phyloP scores from a whole-genome alignment of 1,140 invertebrate species.

The Scylla paramamosain region DNA sequence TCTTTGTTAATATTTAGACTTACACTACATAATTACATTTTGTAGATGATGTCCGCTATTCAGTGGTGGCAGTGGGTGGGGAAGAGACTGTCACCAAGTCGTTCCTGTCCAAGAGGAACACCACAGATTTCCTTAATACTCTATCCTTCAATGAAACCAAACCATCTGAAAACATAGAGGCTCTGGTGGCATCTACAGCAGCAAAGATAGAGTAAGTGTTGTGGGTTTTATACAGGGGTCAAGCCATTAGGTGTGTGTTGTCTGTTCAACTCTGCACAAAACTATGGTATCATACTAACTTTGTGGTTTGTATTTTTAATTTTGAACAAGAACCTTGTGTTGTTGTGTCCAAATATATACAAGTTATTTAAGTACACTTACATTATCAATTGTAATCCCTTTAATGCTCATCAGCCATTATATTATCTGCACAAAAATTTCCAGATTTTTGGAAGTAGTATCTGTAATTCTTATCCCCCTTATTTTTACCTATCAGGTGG shows the following conservation, averaged over 20 bases:
- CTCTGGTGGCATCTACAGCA: background rate
- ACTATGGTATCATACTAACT: background rate
- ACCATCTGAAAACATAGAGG: background rate
- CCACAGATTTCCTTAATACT: background rate
- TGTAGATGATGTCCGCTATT: slow-evolving; percentile 43
- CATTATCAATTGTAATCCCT: background rate
- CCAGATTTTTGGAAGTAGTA: background rate
- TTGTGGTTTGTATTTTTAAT: background rate
- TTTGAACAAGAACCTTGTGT: background rate
- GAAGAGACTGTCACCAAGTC: background rate
- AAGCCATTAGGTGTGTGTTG: background rate
- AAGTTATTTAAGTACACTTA: background rate
- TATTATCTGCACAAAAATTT: background rate
- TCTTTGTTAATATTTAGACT: background rate
- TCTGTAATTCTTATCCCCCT: background rate
- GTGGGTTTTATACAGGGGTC: background rate
- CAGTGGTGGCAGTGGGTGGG: background rate
- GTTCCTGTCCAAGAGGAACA: background rate
- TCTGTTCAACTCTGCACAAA: background rate
- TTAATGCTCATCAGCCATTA: too few relatives aligned
- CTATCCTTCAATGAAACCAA: background rate
- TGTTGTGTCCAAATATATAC: background rate
- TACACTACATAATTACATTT: background rate
- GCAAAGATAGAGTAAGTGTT: background rate
- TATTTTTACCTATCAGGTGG: background rate